Percentiles rank a stretch among this genome's conserved stretches.
These are phyloP conservation scores for Agelas oroides DNA, from an alignment of 37 sponge, comb jelly and placozoan genomes.

Conservation along the genomic window DNA sequence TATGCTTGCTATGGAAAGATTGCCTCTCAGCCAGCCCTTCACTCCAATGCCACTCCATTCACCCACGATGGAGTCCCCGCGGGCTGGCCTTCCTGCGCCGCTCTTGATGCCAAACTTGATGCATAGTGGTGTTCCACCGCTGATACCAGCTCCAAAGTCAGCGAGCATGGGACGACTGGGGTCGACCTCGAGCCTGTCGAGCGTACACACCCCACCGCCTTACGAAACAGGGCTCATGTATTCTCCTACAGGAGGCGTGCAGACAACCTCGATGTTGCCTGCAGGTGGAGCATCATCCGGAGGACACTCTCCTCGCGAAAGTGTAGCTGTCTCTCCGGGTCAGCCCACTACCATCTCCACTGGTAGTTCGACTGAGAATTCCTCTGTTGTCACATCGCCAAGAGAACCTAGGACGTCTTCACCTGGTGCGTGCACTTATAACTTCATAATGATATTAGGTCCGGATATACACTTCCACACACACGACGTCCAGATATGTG, in stretches of 20 bases:
- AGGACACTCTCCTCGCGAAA: neutral
- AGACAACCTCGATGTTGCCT: constrained; percentile 20
- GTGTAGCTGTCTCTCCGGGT: constrained; percentile 4
- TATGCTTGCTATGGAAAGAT: constrained; percentile 82
- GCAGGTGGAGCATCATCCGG: constrained; percentile 13
- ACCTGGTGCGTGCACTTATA: no score
- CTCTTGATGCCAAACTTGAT: constrained; percentile 10
- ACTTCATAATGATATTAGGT: no score
- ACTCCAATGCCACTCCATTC: constrained; percentile 45
- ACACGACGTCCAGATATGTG: no score
- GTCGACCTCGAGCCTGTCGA: constrained; percentile 43
- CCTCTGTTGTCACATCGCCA: no score
- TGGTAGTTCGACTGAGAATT: no score
- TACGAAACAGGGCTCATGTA: constrained; percentile 38
- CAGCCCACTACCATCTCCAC: neutral
- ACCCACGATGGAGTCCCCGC: constrained; percentile 51
- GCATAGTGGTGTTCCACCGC: neutral
- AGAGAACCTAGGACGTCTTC: no score
- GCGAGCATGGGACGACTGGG: constrained; percentile 11
- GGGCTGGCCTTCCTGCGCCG: constrained; percentile 49
- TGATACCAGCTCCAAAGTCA: neutral
- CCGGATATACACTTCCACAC: no score
- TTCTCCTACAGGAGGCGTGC: constrained; percentile 42
- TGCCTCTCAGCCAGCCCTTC: constrained; percentile 59
- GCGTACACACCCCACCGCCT: constrained; percentile 57